Evolutionary conservation across 2,113 vertebrate species (phyloP), one percentile per base, ranked within the genome.

Genomic region (Fulmarus glacialis): DNA sequence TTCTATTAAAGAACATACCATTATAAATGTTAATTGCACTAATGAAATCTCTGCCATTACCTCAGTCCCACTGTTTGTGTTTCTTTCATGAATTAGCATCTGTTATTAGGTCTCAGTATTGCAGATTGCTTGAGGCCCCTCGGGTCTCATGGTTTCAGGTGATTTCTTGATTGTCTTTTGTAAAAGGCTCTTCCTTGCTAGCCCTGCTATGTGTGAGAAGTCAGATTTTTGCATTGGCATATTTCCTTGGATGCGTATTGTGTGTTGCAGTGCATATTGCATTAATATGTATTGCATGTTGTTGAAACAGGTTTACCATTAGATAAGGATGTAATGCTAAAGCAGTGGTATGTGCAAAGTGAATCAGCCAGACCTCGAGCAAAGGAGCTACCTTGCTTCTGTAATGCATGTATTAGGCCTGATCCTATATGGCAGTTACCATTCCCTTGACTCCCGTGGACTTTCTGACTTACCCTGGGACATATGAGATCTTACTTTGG

Each of bases 11-110:
- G 97, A 98, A 97, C 97, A 97, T 97, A 98, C 98, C 97, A 96
- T 98, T 96, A 95, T 97, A 92, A 97, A 97, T 98, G 97, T 98
- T 98, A 98, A 98, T 98, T 98, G 98, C 98, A 98, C 98, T 98
- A 98, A 98, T 96, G 96, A 97, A 98, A 91, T 96, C 89, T 97
- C 94, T 97, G 97, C 95, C 98, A 95, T 97, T 97, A 97, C 98
- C 93, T 86, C 95, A 97, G 93, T 92, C 94, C 93, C 71, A 68
- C 47, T 94, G 88, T 93, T 94, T 92, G 82, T 96, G 88, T 98
- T 97, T 93, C 94, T 93, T 91, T 59, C 94, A 81, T 80, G 90
- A 87, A 85, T 97, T 92, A 82, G 87, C 81, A 90, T 94, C 90
- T 73, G 40, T 85, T 97, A 52, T 36, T 90, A 84, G 73, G 55